These are phyloP conservation scores for Anticlea derivata DNA, from an alignment of 2,888 invertebrate genomes.

Conservation along the genomic window DNA sequence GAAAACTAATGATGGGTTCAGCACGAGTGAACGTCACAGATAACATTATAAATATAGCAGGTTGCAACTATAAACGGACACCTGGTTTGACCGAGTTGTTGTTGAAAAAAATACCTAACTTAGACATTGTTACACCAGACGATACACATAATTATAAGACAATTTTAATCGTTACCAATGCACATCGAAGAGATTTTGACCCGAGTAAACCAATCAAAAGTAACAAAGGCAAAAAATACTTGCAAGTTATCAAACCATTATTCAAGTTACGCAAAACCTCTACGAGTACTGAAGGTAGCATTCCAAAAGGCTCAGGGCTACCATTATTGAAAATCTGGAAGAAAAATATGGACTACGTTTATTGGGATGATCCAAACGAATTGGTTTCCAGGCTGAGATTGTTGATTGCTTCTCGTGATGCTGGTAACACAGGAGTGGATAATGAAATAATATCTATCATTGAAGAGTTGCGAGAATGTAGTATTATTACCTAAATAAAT, in stretches of 20 bases:
- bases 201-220: not conserved
- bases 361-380: constrained; percentile 39
- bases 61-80: not conserved
- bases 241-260: not conserved
- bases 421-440: constrained; percentile 21
- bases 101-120: not conserved
- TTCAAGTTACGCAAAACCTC: not conserved
- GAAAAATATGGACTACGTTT: constrained; percentile 23
- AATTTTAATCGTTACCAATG: constrained; percentile 8
- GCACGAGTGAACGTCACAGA: not conserved
- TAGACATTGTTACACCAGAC: not conserved
- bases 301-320: not conserved
- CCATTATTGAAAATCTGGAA: constrained; percentile 21
- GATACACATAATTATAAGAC: not conserved
- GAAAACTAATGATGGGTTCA: constrained; percentile 1
- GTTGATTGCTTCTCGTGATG: constrained; percentile 29
- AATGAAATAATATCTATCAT: constrained; percentile 51
- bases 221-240: constrained; percentile 4
- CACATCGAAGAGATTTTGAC: constrained; percentile 2
- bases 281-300: not conserved
- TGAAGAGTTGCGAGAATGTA: constrained; percentile 21
- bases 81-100: not conserved
- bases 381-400: constrained; percentile 35
- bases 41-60: not conserved
- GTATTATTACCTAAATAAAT: constrained; percentile 17